Evolutionary conservation across 2,888 invertebrate genomes (phyloP), one percentile per base, ranked within the genome.

Genomic region (Lacanobia wlatinum): DNA sequence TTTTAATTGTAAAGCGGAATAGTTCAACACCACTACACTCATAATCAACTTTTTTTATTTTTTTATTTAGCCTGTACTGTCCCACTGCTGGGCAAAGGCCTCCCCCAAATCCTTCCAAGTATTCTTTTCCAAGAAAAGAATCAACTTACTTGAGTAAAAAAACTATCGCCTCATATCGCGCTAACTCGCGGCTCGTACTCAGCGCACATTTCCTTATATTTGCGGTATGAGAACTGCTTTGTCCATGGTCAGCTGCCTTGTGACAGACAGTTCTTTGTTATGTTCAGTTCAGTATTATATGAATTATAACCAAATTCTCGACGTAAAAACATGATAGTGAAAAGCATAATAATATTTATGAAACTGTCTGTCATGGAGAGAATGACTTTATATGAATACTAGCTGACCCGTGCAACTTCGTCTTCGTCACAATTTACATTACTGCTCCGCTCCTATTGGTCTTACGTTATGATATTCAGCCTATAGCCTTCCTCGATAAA

Each of bases 231-330:
- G 58, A 81, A 78, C 48, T 23, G n/a, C 64, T 58, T 77, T 73
- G 56, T 73, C 69, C 55, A 76, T 59, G 80, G 78, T 78, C 69
- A 78, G 23, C 53, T 23, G 67, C 14, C 38, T 50, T 71, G 43
- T 66, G 56, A 67, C 52, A 58, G 69, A 50, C 63, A 50, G 59
- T 50, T 73, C 82, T 73, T 80, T 81, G 80, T 80, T 58, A 56
- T 46, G 28, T 23, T 16, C 28, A 28, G 28, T 28, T 62, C 2
- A 52, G 23, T n/a, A 46, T 73, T 62, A 61, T 38, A 59, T 18
- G 3, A 21, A 56, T 66, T 63, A 60, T 50, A 60, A 60, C 12
- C 55, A 56, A 66, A 77, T 66, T 60, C 6, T 63, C 12, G 73
- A 58, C 4, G 21, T 10, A 63, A 34, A 67, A 55, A 63, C 48